Evolutionary conservation across 2,797 vertebrate species (phyloP).

Genomic region (Lycodopsis pacificus): DNA sequence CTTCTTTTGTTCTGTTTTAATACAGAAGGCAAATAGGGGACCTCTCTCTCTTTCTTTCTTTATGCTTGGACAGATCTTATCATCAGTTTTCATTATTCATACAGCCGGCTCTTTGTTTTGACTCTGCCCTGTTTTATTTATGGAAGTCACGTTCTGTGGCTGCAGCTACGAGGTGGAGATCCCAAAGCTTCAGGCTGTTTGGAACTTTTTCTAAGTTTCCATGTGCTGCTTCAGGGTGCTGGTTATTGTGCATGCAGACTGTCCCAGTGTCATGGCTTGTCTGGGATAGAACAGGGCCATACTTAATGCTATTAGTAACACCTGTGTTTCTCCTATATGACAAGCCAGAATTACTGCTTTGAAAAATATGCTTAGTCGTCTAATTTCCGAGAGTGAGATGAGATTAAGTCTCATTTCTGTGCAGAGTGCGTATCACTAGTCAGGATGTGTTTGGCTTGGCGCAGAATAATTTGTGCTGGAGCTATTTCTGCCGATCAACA

Average conservation of each 20-base stretch:
- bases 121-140: conserved; percentile 74
- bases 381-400: not conserved
- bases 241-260: not conserved
- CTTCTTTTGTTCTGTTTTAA: conserved; percentile 2
- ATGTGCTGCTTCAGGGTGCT: not conserved
- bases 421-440: not conserved
- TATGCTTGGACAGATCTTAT: conserved; percentile 63
- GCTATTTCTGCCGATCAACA: not conserved
- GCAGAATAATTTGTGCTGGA: conserved; percentile 1
- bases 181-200: conserved; percentile 28
- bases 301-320: not conserved
- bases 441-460: not conserved
- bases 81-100: conserved; percentile 79
- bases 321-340: not conserved
- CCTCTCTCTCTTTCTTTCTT: conserved; percentile 27
- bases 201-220: conserved; percentile 37
- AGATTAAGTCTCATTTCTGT: not conserved
- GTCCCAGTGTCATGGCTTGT: not conserved
- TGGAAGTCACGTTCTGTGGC: conserved; percentile 62
- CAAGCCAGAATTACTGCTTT: not conserved
- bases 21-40: not conserved
- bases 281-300: no score
- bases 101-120: conserved; percentile 73
- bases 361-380: not conserved
- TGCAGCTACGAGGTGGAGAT: conserved; percentile 51